These are phyloP conservation scores for Motacilla tschutschensis DNA, from an alignment of 2,113 vertebrate genomes.

Conservation along the genomic window DNA sequence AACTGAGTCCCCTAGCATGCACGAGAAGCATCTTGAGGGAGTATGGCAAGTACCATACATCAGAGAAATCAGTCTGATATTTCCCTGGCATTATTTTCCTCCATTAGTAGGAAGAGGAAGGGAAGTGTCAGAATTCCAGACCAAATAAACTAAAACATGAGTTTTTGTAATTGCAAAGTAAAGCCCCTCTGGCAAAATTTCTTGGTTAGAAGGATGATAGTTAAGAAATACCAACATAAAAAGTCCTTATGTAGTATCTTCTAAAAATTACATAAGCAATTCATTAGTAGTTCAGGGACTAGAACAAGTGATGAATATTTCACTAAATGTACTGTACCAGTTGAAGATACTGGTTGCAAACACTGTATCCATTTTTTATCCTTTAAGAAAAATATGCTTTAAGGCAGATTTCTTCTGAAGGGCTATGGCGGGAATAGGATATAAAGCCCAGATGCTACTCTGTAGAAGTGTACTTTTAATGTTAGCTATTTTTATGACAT, in stretches of 20 bases:
- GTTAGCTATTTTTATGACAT: slow-evolving; percentile 26
- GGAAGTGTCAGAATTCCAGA: background rate
- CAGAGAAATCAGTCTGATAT: background rate
- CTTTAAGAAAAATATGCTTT: slow-evolving; percentile 8
- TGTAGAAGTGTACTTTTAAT: background rate
- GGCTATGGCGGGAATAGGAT: background rate
- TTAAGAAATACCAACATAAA: background rate
- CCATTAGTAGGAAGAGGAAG: background rate
- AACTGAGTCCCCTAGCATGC: background rate
- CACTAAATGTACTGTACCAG: background rate
- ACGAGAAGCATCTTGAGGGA: background rate
- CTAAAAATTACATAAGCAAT: background rate
- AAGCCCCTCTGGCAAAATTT: slow-evolving; percentile 4
- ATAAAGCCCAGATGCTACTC: background rate
- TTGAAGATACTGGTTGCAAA: slow-evolving; percentile 6
- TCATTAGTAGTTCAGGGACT: slow-evolving; percentile 1
- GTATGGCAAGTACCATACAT: background rate
- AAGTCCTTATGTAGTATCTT: background rate
- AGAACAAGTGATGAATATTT: slow-evolving; percentile 48
- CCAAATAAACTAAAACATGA: background rate
- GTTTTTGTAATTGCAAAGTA: background rate
- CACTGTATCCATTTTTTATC: slow-evolving; percentile 23
- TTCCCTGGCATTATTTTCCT: background rate
- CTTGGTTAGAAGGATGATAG: background rate
- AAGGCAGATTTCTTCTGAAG: slow-evolving; percentile 19